Evolutionary conservation across 2,797 vertebrate genomes (phyloP).

Genomic region (Lutjanus campechanus): DNA sequence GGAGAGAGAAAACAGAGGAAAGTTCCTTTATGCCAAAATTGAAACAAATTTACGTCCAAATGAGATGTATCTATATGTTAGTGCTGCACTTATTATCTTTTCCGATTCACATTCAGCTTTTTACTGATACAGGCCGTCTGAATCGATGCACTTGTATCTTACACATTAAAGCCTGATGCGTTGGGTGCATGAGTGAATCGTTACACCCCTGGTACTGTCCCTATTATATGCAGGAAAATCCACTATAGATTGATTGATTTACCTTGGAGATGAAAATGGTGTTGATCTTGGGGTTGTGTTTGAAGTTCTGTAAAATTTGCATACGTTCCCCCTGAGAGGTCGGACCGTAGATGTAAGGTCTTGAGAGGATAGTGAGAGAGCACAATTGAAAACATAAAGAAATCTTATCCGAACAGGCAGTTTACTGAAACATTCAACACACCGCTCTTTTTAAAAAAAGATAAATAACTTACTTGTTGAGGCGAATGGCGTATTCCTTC

Average conservation of each 20-base stretch:
- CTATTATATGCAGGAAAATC: not conserved
- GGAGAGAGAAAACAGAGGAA: too few relatives aligned
- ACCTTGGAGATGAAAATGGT: conserved; percentile 99
- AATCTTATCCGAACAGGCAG: not conserved
- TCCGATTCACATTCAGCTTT: too few relatives aligned
- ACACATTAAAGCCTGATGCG: too few relatives aligned
- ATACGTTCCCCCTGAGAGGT: conserved; percentile 98
- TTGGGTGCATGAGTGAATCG: too few relatives aligned
- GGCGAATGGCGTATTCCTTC: conserved; percentile 96
- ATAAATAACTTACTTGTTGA: conserved; percentile 91
- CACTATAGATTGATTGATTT: conserved; percentile 15
- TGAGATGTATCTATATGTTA: too few relatives aligned
- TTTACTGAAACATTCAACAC: not conserved
- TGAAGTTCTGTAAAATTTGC: conserved; percentile 99
- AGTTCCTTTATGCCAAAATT: too few relatives aligned
- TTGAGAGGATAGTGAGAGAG: conserved; percentile 63
- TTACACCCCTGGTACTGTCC: too few relatives aligned
- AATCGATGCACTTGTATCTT: too few relatives aligned
- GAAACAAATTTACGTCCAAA: too few relatives aligned
- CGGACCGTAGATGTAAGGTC: conserved; percentile 97
- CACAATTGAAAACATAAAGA: not conserved
- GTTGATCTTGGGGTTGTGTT: conserved; percentile 99
- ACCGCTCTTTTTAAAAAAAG: too few relatives aligned
- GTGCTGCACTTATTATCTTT: too few relatives aligned
- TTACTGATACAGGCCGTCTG: too few relatives aligned